A percentile compares a stretch with the other conserved stretches of the same genome.
These are phyloP conservation scores for Drosophila gaucha DNA, from an alignment of 2,888 invertebrate genomes.

Conservation along the genomic window DNA sequence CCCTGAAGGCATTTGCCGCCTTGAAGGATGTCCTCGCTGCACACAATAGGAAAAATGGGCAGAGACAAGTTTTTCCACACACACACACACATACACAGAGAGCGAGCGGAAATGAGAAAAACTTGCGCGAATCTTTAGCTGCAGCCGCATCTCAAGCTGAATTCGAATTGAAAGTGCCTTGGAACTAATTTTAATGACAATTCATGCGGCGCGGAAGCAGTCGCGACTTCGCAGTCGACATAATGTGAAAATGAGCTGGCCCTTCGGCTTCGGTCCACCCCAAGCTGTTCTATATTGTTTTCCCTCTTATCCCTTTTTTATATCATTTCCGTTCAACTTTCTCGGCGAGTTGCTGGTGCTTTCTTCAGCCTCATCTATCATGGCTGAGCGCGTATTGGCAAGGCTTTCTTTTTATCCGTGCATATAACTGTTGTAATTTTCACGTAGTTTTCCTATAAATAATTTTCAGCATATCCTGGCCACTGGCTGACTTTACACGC, in stretches of 20 bases:
- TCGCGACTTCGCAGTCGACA: conserved; percentile 42
- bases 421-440: conserved; percentile 50
- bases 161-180: conserved; percentile 23
- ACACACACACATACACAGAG: no score
- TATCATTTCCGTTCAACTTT: conserved; percentile 42
- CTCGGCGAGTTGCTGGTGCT: conserved; percentile 6
- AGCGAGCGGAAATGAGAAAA: conserved; percentile 71
- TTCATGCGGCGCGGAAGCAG: conserved; percentile 64
- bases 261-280: conserved; percentile 27
- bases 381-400: conserved; percentile 32
- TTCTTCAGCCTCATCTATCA: conserved; percentile 37
- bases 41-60: conserved; percentile 58
- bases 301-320: conserved; percentile 10
- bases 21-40: conserved; percentile 17
- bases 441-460: conserved; percentile 60
- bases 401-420: conserved; percentile 10
- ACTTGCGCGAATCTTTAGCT: conserved; percentile 58
- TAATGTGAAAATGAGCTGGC: conserved; percentile 47
- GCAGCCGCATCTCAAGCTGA: conserved; percentile 18
- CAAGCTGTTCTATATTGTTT: conserved; percentile 14
- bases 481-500: conserved; percentile 29
- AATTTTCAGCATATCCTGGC: conserved; percentile 46
- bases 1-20: conserved; percentile 21
- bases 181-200: conserved; percentile 81
- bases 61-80: conserved; percentile 65